Percentiles rank a stretch among this genome's conserved stretches.
These are phyloP conservation scores for Chionoecetes opilio DNA, from an alignment of 1,140 invertebrate genomes.

Conservation along the genomic window DNA sequence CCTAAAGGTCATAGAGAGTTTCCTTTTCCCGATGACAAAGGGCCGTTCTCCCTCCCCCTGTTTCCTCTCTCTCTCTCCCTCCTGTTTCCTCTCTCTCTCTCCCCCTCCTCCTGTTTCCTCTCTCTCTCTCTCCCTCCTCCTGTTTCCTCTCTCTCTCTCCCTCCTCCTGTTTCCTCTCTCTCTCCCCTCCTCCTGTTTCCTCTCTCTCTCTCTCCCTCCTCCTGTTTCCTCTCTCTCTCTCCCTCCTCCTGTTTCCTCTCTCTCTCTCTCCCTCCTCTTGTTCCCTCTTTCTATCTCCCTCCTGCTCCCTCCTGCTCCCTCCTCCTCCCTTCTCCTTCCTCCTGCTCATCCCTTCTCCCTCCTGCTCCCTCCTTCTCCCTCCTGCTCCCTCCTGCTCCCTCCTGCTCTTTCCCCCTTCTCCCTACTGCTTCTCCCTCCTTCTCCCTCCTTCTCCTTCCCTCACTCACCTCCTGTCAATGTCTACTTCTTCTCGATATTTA, in stretches of 20 bases:
- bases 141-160: not conserved
- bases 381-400: too few species aligned
- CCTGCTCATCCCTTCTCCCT: not conserved
- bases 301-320: not conserved
- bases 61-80: not conserved
- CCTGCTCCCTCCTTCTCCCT: not conserved
- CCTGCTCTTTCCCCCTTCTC: not conserved
- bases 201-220: not conserved
- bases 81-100: not conserved
- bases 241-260: not conserved
- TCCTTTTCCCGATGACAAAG: not conserved
- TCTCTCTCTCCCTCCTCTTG: not conserved
- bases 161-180: not conserved
- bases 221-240: not conserved
- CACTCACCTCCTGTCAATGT: not conserved
- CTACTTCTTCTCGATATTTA: not conserved
- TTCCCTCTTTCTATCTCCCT: not conserved
- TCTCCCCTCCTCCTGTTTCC: too few species aligned
- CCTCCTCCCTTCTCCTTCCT: not conserved
- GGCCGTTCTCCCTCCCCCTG: not conserved
- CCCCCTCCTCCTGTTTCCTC: too few species aligned
- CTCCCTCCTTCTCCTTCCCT: not conserved
- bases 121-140: not conserved
- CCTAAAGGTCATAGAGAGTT: not conserved
- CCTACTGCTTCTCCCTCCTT: not conserved